A percentile compares a stretch with the other conserved stretches of the same genome.
Evolutionary conservation across 2,113 vertebrate species (phyloP).

Genomic region (Gorsachius goisagi): DNA sequence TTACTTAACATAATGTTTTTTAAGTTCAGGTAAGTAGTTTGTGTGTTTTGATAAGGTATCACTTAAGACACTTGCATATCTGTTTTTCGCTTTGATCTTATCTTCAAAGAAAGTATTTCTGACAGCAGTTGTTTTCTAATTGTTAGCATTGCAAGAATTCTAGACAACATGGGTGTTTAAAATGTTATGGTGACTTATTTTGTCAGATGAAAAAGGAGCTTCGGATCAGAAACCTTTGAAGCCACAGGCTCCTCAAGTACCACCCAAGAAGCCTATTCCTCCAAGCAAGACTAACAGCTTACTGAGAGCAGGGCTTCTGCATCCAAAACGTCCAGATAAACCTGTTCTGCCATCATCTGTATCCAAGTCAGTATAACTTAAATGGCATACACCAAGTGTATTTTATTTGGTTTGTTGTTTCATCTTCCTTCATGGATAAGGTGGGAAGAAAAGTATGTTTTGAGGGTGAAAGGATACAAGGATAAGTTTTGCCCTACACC

Average conservation of each 20-base stretch:
- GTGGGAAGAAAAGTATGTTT: neutral
- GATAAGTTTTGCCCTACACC: neutral
- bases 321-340: slow-evolving; percentile 88
- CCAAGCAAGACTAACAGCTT: slow-evolving; percentile 81
- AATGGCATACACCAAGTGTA: neutral
- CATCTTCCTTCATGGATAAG: neutral
- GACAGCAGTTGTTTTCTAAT: neutral
- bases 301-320: slow-evolving; percentile 69
- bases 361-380: slow-evolving; percentile 77
- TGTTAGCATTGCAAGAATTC: neutral
- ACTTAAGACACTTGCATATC: neutral
- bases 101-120: neutral
- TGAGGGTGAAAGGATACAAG: neutral
- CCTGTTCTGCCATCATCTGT: slow-evolving; percentile 77
- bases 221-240: slow-evolving; percentile 85
- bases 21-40: neutral
- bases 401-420: neutral
- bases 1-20: neutral
- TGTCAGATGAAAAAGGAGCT: slow-evolving; percentile 80
- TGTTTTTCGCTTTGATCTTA: neutral
- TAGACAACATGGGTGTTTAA: neutral
- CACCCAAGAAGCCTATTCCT: slow-evolving; percentile 90
- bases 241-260: slow-evolving; percentile 88
- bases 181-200: neutral
- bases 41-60: neutral